Evolutionary conservation across 2,113 vertebrate genomes (phyloP).

Genomic region (Amphiprion percula): DNA sequence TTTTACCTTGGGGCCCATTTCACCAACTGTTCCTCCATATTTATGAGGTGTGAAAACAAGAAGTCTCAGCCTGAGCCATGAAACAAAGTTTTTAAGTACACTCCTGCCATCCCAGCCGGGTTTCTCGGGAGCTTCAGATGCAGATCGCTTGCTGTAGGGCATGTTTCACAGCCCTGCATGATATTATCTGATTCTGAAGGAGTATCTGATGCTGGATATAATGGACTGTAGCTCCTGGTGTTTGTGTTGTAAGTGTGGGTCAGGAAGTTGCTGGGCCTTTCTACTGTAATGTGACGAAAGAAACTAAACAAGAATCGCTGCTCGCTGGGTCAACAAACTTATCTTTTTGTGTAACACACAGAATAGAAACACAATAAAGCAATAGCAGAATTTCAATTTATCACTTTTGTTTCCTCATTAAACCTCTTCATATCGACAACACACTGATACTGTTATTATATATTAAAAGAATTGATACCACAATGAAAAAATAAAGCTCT

Average conservation of each 20-base stretch:
- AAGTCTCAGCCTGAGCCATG: constrained; percentile 29
- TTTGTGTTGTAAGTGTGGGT: constrained; percentile 31
- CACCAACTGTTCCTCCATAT: constrained; percentile 47
- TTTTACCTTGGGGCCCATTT: constrained; percentile 29
- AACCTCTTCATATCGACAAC: too few species aligned
- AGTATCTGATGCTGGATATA: constrained; percentile 3
- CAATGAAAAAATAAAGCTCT: too few species aligned
- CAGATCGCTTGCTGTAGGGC: constrained; percentile 10
- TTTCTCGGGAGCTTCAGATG: constrained; percentile 20
- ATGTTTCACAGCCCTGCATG: constrained; percentile 11
- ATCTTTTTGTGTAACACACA: too few species aligned
- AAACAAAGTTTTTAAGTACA: constrained; percentile 37
- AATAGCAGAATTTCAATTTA: too few species aligned
- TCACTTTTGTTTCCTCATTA: too few species aligned
- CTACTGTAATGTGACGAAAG: neutral
- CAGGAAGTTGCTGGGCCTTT: neutral
- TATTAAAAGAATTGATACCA: too few species aligned
- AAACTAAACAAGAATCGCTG: neutral
- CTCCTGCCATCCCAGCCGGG: constrained; percentile 6
- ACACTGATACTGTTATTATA: too few species aligned
- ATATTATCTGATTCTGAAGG: constrained; percentile 14
- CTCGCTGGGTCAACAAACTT: constrained; percentile 6
- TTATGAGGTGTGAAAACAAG: constrained; percentile 44
- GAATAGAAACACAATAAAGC: too few species aligned
- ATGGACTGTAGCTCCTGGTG: neutral